phyloP scores from a whole-genome alignment of 2,113 vertebrate species.

The Xiphias gladius region DNA sequence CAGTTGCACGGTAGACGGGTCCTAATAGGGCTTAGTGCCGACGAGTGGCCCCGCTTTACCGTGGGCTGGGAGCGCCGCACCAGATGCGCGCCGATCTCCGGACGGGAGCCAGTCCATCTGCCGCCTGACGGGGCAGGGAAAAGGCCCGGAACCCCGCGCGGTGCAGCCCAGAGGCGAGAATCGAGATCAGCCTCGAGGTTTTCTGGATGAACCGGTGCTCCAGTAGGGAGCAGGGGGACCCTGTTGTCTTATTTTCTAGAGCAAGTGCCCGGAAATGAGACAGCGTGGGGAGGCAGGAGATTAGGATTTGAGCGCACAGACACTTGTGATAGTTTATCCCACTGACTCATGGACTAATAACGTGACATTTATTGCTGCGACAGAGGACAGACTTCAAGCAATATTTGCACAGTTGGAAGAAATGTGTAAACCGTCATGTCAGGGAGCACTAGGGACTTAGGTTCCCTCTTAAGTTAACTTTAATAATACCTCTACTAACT shows the following conservation, averaged over 20 bases:
- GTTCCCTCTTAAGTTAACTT: too few species aligned
- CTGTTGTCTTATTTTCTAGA: constrained; percentile 42
- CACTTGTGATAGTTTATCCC: neutral
- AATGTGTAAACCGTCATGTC: neutral
- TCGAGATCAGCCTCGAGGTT: constrained; percentile 71
- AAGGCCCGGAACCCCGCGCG: constrained; percentile 64
- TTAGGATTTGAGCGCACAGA: constrained; percentile 7
- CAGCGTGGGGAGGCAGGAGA: constrained; percentile 30
- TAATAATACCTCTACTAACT: too few species aligned
- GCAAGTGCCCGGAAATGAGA: constrained; percentile 41
- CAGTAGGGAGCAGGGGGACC: constrained; percentile 27
- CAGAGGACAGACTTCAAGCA: too few species aligned
- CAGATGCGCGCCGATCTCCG: constrained; percentile 86
- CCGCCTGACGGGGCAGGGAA: constrained; percentile 80
- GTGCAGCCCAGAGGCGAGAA: constrained; percentile 73
- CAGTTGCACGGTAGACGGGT: constrained; percentile 84
- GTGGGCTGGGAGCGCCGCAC: constrained; percentile 69
- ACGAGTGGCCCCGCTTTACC: constrained; percentile 68
- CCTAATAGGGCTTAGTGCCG: constrained; percentile 78
- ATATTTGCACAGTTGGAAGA: neutral
- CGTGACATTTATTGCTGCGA: neutral
- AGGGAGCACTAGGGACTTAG: too few species aligned
- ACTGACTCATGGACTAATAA: neutral
- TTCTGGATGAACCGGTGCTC: constrained; percentile 53
- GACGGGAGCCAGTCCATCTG: constrained; percentile 86